A percentile compares a stretch with the other conserved stretches of the same genome.
phyloP scores from a whole-genome alignment of 2,113 vertebrate genomes.

The Maylandia zebra region DNA sequence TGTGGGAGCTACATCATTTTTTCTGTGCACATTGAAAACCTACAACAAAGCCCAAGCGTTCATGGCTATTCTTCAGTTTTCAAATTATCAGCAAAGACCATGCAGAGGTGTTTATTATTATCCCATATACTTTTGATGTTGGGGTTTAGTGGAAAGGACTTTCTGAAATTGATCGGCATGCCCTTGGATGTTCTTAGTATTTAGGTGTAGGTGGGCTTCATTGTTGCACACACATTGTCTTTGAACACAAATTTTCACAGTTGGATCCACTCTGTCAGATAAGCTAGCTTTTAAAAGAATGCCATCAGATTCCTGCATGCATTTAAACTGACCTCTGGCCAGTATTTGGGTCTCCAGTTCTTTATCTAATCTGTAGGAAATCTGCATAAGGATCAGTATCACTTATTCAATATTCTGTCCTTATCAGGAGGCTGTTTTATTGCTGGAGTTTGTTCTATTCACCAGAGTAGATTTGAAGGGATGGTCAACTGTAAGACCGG shows the following conservation, averaged over 20 bases:
- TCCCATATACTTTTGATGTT: neutral
- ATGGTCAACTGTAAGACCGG: accelerated
- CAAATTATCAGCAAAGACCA: neutral
- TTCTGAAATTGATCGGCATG: neutral
- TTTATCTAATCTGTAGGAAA: neutral
- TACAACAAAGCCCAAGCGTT: neutral
- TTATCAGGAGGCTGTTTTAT: neutral
- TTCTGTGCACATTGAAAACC: neutral
- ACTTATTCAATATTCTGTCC: neutral
- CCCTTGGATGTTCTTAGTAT: neutral
- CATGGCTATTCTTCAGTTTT: neutral
- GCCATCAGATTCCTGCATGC: neutral
- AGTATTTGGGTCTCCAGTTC: neutral
- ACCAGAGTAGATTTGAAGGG: neutral
- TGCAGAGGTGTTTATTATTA: neutral
- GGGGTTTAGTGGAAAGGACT: neutral
- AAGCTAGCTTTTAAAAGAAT: neutral
- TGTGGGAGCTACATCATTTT: neutral
- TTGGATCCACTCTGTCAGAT: neutral
- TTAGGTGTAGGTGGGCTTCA: neutral
- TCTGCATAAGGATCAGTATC: neutral
- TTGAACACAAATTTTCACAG: neutral
- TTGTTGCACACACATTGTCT: neutral
- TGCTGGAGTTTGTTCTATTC: neutral
- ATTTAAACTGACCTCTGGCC: neutral